phyloP scores from a whole-genome alignment of 35 echinoderm and acorn worm species.

The Eucidaris tribuloides region DNA sequence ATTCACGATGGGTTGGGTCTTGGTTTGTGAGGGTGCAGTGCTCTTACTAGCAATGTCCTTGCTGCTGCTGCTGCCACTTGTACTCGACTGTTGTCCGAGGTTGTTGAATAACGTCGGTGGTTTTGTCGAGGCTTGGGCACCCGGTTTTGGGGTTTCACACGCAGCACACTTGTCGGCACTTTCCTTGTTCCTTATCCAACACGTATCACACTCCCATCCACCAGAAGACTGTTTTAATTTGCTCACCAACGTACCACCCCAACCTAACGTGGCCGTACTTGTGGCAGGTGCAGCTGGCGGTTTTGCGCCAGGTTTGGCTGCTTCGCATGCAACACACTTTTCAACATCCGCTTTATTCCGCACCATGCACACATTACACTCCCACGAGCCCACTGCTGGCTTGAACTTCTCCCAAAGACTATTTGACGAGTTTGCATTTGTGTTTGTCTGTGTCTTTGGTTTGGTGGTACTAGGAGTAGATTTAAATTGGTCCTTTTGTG shows the following conservation, averaged over 20 bases:
- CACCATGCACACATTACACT: slow-evolving; percentile 60
- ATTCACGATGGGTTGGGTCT: neutral
- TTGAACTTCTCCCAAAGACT: slow-evolving; percentile 86
- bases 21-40: neutral
- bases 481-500: too few species aligned
- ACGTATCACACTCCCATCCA: too few species aligned
- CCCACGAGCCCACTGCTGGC: slow-evolving; percentile 56
- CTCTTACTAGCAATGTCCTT: neutral
- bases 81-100: neutral
- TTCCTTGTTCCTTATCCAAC: slow-evolving; percentile 60
- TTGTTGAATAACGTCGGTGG: slow-evolving; percentile 4
- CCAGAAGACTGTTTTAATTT: slow-evolving; percentile 63
- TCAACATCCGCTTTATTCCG: slow-evolving; percentile 45
- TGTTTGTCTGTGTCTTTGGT: too few species aligned
- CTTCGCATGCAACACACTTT: slow-evolving; percentile 51
- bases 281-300: neutral
- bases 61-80: neutral
- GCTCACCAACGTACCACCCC: too few species aligned
- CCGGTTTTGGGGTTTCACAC: slow-evolving; percentile 69
- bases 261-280: neutral
- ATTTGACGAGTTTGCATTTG: too few species aligned
- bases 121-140: slow-evolving; percentile 28
- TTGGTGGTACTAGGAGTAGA: too few species aligned
- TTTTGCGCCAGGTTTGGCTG: slow-evolving; percentile 37
- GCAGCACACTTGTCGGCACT: slow-evolving; percentile 56